Evolutionary conservation across 2,113 vertebrate genomes (phyloP), one percentile per base, ranked within the genome.

Genomic region (Nestor notabilis): DNA sequence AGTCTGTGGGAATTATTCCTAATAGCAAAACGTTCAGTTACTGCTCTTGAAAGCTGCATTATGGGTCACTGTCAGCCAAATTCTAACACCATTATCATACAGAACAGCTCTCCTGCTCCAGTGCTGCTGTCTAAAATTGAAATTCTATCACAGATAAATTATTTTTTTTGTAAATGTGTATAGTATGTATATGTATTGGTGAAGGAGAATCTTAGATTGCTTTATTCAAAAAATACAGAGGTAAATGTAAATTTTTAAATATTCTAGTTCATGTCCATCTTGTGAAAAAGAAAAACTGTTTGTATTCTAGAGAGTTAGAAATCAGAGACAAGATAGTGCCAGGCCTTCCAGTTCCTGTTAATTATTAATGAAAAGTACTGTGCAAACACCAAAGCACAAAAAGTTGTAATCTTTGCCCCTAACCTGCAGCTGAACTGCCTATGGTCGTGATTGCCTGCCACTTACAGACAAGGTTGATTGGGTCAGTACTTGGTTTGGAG

Each of bases 291-390:
- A 71, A 81, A 44, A 17, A 13, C 31, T 61, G 0, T 72, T 72
- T 93, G 68, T 44, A 56, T 95, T 92, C 39, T 65, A 72, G 71
- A 81, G 29, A 77, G 80, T 87, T 52, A 74, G n/a, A 82, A 96
- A 89, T 76, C 29, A 82, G 86, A 84, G 83, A 68, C 11, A 71
- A 69, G 74, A 58, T 60, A 58, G 47, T 81, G 27, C 47, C 46
- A 44, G 49, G 27, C n/a, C 49, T 93, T 94, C 56, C 49, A 91
- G 21, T 94, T 52, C 8, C 27, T 87, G 35, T 92, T 85, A 93
- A 94, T 95, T 89, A 89, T 94, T 80, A 68, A 94, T 93, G 91
- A 81, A 63, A 64, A 88, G 8, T 60, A 44, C 33, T 89, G 55
- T 85, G 63, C 50, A 95, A 95, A 96, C 95, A 95, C 65, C 63